phyloP scores from a whole-genome alignment of 2,113 vertebrate genomes.

The Microtus oregoni region DNA sequence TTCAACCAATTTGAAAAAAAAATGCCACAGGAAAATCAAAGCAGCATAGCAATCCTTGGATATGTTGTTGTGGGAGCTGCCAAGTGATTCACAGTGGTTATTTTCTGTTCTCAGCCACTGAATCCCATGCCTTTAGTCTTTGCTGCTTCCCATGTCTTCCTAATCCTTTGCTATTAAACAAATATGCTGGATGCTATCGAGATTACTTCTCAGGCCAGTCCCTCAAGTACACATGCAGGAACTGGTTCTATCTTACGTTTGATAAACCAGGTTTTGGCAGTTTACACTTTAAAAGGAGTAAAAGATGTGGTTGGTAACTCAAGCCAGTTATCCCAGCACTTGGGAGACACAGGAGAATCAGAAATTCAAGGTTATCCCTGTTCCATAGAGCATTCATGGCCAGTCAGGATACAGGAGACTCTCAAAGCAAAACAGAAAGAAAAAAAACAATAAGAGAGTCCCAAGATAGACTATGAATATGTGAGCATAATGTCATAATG shows the following conservation, averaged over 20 bases:
- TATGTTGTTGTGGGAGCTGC: not conserved
- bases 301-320: not conserved
- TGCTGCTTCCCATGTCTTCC: not conserved
- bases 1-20: not conserved
- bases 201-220: not conserved
- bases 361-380: not conserved
- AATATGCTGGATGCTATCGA: not conserved
- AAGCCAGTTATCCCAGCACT: not conserved
- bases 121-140: not conserved
- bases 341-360: not conserved
- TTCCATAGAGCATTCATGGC: not conserved
- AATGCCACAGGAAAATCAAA: conserved; percentile 19
- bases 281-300: not conserved
- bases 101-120: not conserved
- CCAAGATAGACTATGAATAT: not conserved
- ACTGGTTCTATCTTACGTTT: not conserved
- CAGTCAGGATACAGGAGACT: not conserved
- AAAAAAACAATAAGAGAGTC: not conserved
- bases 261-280: conserved; percentile 12
- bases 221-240: not conserved
- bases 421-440: not conserved
- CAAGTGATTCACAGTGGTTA: not conserved
- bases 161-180: not conserved
- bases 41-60: not conserved
- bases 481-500: not conserved